These are phyloP conservation scores for Bubo scandiacus DNA, from an alignment of 2,113 vertebrate species.

Conservation along the genomic window DNA sequence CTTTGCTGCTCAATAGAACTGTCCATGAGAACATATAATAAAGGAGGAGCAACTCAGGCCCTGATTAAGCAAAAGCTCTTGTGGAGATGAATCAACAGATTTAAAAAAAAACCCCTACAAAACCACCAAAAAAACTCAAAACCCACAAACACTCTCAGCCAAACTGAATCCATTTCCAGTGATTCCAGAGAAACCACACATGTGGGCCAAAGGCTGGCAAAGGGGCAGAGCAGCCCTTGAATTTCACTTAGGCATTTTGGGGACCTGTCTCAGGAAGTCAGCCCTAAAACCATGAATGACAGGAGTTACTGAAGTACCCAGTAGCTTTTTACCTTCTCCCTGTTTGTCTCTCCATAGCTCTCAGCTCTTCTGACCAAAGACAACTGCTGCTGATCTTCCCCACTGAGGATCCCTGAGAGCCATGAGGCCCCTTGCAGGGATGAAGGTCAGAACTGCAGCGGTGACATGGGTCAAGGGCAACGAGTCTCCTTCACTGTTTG, in stretches of 20 bases:
- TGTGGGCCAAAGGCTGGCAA: background rate
- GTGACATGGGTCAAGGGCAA: background rate
- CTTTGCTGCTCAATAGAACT: background rate
- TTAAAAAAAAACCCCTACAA: background rate
- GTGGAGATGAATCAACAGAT: background rate
- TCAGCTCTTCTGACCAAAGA: background rate
- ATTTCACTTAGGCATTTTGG: background rate
- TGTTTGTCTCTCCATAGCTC: background rate
- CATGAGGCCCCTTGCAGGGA: background rate
- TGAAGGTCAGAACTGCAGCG: fast-evolving
- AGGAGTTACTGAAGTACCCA: background rate
- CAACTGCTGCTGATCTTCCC: background rate
- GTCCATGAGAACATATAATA: background rate
- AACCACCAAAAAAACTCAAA: background rate
- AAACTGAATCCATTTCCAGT: background rate
- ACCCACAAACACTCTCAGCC: background rate
- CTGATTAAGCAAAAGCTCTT: background rate
- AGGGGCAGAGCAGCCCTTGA: background rate
- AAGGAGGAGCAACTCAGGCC: background rate
- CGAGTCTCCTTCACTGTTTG: background rate
- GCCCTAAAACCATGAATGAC: background rate
- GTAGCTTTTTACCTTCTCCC: background rate
- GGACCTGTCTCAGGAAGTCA: background rate
- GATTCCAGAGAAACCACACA: background rate
- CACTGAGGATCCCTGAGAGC: background rate